These are phyloP conservation scores for Dolomedes plantarius DNA, from an alignment of 2,888 invertebrate species.

Conservation along the genomic window DNA sequence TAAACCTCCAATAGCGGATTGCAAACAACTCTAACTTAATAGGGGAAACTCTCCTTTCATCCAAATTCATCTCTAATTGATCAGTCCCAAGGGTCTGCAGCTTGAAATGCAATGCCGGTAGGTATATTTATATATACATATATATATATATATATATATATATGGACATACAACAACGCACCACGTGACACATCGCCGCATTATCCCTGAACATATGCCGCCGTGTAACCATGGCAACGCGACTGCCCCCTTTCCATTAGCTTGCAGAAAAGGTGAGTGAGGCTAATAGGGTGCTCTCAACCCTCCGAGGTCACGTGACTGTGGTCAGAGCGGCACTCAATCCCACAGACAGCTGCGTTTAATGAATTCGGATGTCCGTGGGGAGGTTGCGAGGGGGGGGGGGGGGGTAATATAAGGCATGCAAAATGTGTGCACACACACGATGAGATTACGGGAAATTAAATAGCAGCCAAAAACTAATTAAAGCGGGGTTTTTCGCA, in stretches of 20 bases:
- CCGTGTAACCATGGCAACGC: not conserved
- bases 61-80: too few species aligned
- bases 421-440: too few species aligned
- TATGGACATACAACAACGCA: not conserved
- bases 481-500: too few species aligned
- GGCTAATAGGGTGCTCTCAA: slow-evolving; percentile 48
- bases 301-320: slow-evolving; percentile 39
- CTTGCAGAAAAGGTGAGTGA: slow-evolving; percentile 1
- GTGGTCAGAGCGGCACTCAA: slow-evolving; percentile 49
- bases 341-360: slow-evolving; percentile 21
- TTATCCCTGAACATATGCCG: not conserved
- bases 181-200: not conserved
- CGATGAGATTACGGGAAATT: not conserved
- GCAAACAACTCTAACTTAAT: too few species aligned
- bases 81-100: too few species aligned
- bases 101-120: too few species aligned
- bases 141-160: not conserved
- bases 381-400: not conserved
- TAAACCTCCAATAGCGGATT: too few species aligned
- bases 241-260: slow-evolving; percentile 9
- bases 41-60: too few species aligned
- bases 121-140: too few species aligned
- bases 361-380: not conserved
- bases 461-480: too few species aligned
- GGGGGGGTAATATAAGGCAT: not conserved